These are phyloP conservation scores for Eulemur albifrons DNA, from an alignment of 2,797 vertebrate genomes.

Conservation along the genomic window DNA sequence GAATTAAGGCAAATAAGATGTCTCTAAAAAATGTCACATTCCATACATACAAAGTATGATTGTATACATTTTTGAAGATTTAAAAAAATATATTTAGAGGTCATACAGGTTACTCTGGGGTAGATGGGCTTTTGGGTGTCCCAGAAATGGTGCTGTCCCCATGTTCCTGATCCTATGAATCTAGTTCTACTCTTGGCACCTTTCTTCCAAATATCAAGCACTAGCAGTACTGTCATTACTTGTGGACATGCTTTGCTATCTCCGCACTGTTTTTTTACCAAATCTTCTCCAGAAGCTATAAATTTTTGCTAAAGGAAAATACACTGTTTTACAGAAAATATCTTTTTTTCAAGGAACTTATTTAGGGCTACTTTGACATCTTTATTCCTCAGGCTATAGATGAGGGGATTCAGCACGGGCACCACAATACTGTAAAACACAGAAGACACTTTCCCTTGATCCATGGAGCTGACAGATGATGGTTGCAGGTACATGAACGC, in stretches of 20 bases:
- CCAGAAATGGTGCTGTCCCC: not conserved
- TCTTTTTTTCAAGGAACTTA: not conserved
- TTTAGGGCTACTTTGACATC: conserved; percentile 39
- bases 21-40: fast-evolving
- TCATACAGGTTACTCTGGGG: not conserved
- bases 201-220: not conserved
- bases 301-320: not conserved
- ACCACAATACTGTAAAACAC: conserved; percentile 50
- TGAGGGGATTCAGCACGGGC: conserved; percentile 29
- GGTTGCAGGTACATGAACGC: conserved; percentile 36
- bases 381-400: conserved; percentile 42
- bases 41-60: not conserved
- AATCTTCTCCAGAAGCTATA: not conserved
- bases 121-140: not conserved
- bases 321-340: not conserved
- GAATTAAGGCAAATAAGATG: not conserved
- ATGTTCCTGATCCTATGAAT: not conserved
- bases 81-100: not conserved
- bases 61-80: not conserved
- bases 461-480: not conserved
- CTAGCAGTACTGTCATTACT: not conserved
- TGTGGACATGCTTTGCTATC: too few relatives aligned
- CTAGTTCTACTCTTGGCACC: fast-evolving
- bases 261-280: not conserved
- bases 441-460: conserved; percentile 41